Conservation (phyloP, 2,113 vertebrate genomes). For the Forbesichthys papilliferus region DNA sequence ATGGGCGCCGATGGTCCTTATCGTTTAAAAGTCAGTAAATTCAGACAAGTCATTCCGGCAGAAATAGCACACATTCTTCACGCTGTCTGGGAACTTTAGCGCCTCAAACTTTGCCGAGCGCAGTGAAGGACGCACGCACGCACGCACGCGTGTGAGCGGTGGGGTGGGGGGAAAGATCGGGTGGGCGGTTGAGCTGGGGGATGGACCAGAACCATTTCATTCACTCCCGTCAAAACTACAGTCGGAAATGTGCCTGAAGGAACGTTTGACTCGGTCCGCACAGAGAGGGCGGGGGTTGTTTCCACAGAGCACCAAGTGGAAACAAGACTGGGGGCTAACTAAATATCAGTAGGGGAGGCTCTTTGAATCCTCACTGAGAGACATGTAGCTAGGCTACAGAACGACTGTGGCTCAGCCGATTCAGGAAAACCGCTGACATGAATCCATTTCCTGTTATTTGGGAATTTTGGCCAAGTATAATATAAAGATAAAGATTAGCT, state of each 20-base stretch:
- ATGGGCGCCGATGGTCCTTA: conserved; percentile 63
- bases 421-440: too few species aligned
- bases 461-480: too few species aligned
- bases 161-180: neutral
- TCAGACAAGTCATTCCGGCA: conserved; percentile 17
- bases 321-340: too few species aligned
- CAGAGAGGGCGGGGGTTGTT: too few species aligned
- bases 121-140: conserved; percentile 12
- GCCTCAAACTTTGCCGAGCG: conserved; percentile 43
- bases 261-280: conserved; percentile 22
- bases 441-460: too few species aligned
- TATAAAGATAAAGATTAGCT: too few species aligned
- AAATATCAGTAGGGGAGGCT: too few species aligned
- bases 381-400: too few species aligned
- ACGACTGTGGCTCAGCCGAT: too few species aligned
- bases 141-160: neutral
- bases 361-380: too few species aligned
- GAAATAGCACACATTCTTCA: conserved; percentile 51
- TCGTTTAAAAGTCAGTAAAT: conserved; percentile 32
- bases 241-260: conserved; percentile 25
- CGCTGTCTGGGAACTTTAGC: conserved; percentile 5
- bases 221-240: conserved; percentile 11
- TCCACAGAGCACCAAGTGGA: too few species aligned
- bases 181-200: neutral
- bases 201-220: neutral